Evolutionary conservation across 2,113 vertebrate genomes (phyloP), one percentile per base, ranked within the genome.

Genomic region (Scatophagus argus): DNA sequence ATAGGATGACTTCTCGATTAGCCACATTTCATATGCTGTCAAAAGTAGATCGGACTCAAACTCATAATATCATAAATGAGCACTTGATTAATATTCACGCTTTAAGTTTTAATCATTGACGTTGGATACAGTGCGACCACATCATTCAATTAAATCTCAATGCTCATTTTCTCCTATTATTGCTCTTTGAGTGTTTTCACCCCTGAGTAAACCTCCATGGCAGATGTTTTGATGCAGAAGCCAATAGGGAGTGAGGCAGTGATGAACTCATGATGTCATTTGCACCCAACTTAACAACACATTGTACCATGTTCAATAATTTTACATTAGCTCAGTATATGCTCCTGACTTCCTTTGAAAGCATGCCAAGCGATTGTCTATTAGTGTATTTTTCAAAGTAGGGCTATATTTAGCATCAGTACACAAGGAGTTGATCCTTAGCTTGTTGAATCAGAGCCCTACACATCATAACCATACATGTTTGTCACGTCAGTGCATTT

Each of bases 41-140:
- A 76, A 60, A 73, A 86, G 74, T 76, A 60, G 62, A 84, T 82
- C 71, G 82, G 60, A 77, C 65, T n/a, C 43, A 65, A 87, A 84
- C 66, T 81, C 78, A 59, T 60, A 74, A 77, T 73, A 83, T 92
- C 75, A 83, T 70, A 51, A 79, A 69, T 61, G 44, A 76, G 75
- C 63, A 74, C 77, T 90, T 85, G 87, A 90, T 94, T 91, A 91
- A 85, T 90, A 86, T 87, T 89, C 81, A 88, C 32, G 62, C 67
- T 87, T 80, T 56, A 82, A 85, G 79, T 86, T 83, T 81, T 82
- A 81, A 90, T 84, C 71, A 83, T 23, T 86, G 76, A 59, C 58
- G 49, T 12, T 47, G 27, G 77, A 83, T 75, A 85, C 44, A 83
- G 65, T 43, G 9, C 31, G 60, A 62, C 76, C 62, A 43, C 74